Evolutionary conservation across 2,888 invertebrate genomes (phyloP), one percentile per base, ranked within the genome.

Genomic region (Fabriciana adippe): DNA sequence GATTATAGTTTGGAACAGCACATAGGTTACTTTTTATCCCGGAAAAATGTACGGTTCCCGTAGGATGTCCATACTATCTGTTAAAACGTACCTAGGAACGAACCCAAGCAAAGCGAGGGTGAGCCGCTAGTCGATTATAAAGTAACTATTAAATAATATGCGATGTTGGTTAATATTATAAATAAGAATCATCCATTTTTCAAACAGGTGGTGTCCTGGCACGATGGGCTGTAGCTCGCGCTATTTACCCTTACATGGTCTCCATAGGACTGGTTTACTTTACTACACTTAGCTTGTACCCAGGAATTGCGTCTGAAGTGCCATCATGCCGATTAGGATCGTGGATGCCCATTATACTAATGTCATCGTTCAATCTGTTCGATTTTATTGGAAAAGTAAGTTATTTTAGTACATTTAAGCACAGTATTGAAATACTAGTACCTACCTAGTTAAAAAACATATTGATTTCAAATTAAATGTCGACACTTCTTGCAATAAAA

Each of bases 301-400:
- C 98, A 0, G 98, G 98, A 62, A 97, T 98, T 61, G 95, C 97
- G 66, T 97, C 97, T 0, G 98, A 98, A 85, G 96, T 98, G 41
- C 94, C 95, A 15, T 97, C 97, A 68, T 98, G 97, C 81, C 94
- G 94, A 31, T 94, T 97, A 53, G 95, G 95, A 16, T 94, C 95
- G 2, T 98, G 98, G 98, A 97, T 98, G 96, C 98, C 98, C 0
- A 97, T 98, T 45, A 91, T 98, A 54, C 93, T 98, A 68, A 98
- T 98, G 97, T 95, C 97, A 1, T 94, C 96, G 13, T 98, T 98
- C 83, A 98, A 98, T 79, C 94, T 95, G 4, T 96, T 96, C 61
- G 98, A 98, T 88, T 94, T 98, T 16, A 90, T 97, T 72, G 98
- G 98, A 74, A 96, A 96, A 93, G 95, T 97, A 86, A 78, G 77